phyloP scores from a whole-genome alignment of 1,140 invertebrate genomes.

The Pseudomyrmex dendroicus region DNA sequence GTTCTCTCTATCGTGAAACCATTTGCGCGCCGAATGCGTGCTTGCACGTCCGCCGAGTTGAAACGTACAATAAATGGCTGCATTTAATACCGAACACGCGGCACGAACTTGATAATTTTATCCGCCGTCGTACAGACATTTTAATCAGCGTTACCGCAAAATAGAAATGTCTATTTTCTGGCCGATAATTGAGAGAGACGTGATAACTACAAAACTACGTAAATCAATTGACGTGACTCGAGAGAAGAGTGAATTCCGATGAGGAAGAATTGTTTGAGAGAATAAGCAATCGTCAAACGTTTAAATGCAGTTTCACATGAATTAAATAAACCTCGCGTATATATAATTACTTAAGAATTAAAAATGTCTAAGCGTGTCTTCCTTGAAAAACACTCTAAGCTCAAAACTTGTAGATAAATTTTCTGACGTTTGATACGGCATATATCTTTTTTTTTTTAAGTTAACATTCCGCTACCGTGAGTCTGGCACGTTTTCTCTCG shows the following conservation, averaged over 20 bases:
- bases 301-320: neutral
- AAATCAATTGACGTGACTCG: slow-evolving; percentile 1
- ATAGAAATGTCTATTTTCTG: slow-evolving; percentile 21
- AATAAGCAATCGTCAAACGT: neutral
- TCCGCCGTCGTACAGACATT: neutral
- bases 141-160: neutral
- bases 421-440: neutral
- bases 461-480: neutral
- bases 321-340: too few relatives aligned
- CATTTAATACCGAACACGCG: slow-evolving; percentile 9
- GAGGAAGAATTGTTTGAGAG: neutral
- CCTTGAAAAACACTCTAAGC: neutral
- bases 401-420: neutral
- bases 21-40: slow-evolving; percentile 6
- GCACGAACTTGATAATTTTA: slow-evolving; percentile 1
- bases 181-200: neutral
- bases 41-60: neutral
- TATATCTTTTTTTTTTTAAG: neutral
- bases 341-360: too few relatives aligned
- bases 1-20: neutral
- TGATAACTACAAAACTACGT: neutral
- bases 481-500: neutral
- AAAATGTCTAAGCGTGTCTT: too few relatives aligned
- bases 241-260: neutral
- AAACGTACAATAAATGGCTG: slow-evolving; percentile 20